Evolutionary conservation across 2,113 vertebrate genomes (phyloP).

Genomic region (Agapornis roseicollis): DNA sequence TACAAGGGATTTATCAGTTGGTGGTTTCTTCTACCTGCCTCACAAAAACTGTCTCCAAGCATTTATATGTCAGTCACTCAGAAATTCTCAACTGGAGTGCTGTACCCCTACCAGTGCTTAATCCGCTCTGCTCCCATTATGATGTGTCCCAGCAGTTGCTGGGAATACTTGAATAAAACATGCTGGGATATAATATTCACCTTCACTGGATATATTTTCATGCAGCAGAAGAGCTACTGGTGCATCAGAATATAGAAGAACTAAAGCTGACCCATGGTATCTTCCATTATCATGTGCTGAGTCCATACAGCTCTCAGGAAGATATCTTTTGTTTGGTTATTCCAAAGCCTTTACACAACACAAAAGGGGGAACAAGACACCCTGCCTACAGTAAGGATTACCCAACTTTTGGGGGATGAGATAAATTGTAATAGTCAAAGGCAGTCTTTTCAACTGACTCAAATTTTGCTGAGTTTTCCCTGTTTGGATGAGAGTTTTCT

Average conservation of each 20-base stretch:
- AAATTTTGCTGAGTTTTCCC: neutral
- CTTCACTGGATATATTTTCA: neutral
- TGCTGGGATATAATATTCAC: neutral
- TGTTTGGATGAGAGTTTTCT: slow-evolving; percentile 9
- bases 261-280: neutral
- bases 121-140: neutral
- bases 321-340: neutral
- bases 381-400: slow-evolving; percentile 2
- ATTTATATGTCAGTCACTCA: neutral
- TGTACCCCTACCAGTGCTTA: neutral
- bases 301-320: neutral
- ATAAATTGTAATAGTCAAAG: neutral
- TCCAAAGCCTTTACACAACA: neutral
- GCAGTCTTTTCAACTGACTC: neutral
- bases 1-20: neutral
- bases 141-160: neutral
- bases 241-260: neutral
- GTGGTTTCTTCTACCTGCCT: neutral
- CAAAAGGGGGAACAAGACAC: neutral
- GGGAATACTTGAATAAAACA: neutral
- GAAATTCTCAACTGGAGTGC: neutral
- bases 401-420: neutral
- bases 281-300: neutral
- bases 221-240: neutral
- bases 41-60: neutral